Base-by-base conservation (phyloP, 2,888 invertebrate species). In the Tiphia femorata region DNA sequence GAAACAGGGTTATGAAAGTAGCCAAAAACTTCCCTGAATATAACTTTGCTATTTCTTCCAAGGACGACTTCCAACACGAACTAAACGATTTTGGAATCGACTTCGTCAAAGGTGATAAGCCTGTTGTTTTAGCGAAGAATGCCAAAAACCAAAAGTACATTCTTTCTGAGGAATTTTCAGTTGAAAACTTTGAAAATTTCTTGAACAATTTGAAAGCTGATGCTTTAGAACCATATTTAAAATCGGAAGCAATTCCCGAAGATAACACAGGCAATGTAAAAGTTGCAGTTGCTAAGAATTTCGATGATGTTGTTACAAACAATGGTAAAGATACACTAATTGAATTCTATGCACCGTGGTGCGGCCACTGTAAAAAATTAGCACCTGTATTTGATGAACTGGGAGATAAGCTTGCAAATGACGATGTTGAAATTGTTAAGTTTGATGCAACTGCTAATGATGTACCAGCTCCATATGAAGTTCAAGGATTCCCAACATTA, bases 321-420 rank as follows among this genome's bases (percentile, higher is more conserved):
- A 93, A 94, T 73, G 93, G 88, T 25, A 93, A 96, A 80, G 99
- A 99, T 83, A 95, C 95, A 2, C 88, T 99, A 37, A 89, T 99
- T 70, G 98, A 99, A 86, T 99, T 99, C 87, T 99, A 99, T 84
- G 98, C 98, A 27, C 98, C 98, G 1, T 98, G 98, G 98, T 97
- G 97, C 84, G 98, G 98, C 69, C 98, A 99, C 81, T 99, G 99
- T 87, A 98, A 99, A 86, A 94, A 94, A 84, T 87, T 99, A 42
- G 88, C 95, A 1, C 99, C 99, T 16, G 88, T 95, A 49, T 99
- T 89, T 85, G 97, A 98, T 57, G 97, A 99, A 84, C 87, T 99
- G 25, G 99, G 94, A 30, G 91, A 92, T 55, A 94, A 94, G 86
- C 82, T 98, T 81, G 89, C 89, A 73, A 87, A 91, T 68, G 98